Conservation (phyloP, 1,140 invertebrate genomes). For the Coelopa frigida region DNA sequence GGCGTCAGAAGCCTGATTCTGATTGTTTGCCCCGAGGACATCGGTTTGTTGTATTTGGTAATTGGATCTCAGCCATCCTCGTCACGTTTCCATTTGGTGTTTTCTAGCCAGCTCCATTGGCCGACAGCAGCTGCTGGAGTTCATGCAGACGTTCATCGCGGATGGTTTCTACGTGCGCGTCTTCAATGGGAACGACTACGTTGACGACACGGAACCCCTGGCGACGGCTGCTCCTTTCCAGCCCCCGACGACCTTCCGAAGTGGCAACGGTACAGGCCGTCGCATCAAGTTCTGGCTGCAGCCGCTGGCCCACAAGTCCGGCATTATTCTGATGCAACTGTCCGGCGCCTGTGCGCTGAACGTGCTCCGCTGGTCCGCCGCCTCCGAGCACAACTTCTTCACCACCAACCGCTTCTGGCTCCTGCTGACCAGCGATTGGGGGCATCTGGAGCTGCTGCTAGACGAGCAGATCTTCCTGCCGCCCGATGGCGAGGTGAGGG, state of each 20-base stretch:
- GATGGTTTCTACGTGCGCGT: constrained; percentile 34
- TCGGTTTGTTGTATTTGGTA: constrained; percentile 25
- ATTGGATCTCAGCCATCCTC: constrained; percentile 21
- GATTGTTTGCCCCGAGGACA: constrained; percentile 38
- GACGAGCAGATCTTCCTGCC: constrained; percentile 34
- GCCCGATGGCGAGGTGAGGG: constrained; percentile 30
- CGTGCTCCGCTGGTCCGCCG: constrained; percentile 32
- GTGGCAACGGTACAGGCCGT: constrained; percentile 25
- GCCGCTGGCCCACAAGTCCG: constrained; percentile 22
- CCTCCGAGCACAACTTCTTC: constrained; percentile 35
- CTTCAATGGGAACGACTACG: constrained; percentile 24
- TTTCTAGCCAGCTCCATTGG: not conserved
- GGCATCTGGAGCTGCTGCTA: constrained; percentile 20
- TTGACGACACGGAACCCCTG: constrained; percentile 18
- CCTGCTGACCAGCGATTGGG: constrained; percentile 18
- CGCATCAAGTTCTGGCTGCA: constrained; percentile 23
- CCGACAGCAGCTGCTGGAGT: constrained; percentile 3
- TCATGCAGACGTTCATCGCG: constrained; percentile 24
- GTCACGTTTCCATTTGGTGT: not conserved
- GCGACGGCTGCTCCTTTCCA: constrained; percentile 14
- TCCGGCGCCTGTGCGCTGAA: constrained; percentile 27
- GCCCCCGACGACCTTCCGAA: constrained; percentile 26
- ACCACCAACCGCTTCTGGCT: constrained; percentile 39
- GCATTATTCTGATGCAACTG: constrained; percentile 28
- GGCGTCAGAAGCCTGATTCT: constrained; percentile 36